Base-by-base conservation (phyloP, 2,113 vertebrate species). In the Myotis yumanensis region DNA sequence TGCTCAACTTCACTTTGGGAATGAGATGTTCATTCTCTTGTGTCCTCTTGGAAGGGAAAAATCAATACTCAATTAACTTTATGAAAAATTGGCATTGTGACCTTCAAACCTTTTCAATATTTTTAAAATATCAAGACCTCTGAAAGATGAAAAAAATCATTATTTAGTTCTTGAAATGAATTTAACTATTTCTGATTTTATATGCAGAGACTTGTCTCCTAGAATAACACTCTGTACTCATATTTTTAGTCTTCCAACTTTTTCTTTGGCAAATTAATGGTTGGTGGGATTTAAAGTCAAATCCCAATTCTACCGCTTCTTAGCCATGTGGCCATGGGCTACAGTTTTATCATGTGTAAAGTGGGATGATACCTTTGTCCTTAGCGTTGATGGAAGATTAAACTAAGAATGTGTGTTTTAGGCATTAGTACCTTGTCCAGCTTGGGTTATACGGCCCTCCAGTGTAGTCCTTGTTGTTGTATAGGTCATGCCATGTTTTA, bases 161-260 rank as follows among this genome's bases (percentile, higher is more conserved):
- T 46, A 43, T 86, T 86, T 82, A 32, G 11, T 89, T 81, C 75
- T 64, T 72, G 11, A 52, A 84, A 48, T 14, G 14, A 72, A 25
- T 77, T 28, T 59, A 66, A 37, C 8, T 57, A 77, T 51, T 93
- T 82, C 66, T 73, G 25, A 91, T 75, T 94, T 95, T 62, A n/a
- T 28, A 28, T 11, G 69, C 12, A 35, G 71, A 62, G 73, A 43
- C 32, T 89, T 17, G 5, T 71, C 4, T 92, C 20, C 75, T 90
- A 37, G 57, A 91, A 90, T 52, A 66, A 83, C 14, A 20, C 14
- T 83, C 28, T 66, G 25, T 11, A 12, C 15, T 81, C 15, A 8
- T 66, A 64, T 62, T 87, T 77, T 82, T 23, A 43, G 30, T 57
- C 20, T 37, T 76, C 62, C 11, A 16, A 2, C 20, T 62, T 93